phyloP scores from a whole-genome alignment of 2,113 vertebrate species.

The Cyphomyrus discorhynchus region DNA sequence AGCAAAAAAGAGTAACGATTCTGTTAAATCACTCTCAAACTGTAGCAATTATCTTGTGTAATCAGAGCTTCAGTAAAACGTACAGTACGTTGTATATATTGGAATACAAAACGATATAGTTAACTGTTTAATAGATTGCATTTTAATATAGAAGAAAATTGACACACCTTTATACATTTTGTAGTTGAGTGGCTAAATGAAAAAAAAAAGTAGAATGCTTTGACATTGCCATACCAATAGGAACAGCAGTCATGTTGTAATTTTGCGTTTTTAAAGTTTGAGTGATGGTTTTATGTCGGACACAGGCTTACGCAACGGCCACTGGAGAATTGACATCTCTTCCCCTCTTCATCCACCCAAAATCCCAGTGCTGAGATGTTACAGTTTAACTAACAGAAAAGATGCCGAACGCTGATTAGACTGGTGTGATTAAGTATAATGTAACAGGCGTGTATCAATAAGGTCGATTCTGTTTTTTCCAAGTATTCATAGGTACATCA shows the following conservation, averaged over 20 bases:
- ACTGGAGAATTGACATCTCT: background rate
- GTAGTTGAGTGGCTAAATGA: background rate
- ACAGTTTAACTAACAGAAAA: background rate
- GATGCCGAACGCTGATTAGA: background rate
- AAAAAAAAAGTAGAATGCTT: background rate
- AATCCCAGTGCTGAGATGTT: background rate
- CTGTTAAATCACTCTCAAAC: constrained; percentile 71
- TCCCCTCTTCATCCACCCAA: background rate
- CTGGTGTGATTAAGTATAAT: background rate
- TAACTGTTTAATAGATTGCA: background rate
- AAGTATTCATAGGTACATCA: background rate
- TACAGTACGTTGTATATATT: constrained; percentile 15
- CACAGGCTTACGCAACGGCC: background rate
- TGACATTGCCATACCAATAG: background rate
- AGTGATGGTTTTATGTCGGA: background rate
- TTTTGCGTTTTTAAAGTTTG: background rate
- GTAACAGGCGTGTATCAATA: background rate
- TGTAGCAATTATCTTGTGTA: constrained; percentile 71
- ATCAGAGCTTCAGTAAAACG: constrained; percentile 65
- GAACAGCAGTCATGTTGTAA: background rate
- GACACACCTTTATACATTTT: background rate
- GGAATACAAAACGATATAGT: constrained; percentile 32
- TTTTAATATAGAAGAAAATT: background rate
- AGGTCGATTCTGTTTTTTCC: background rate
- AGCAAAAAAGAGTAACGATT: constrained; percentile 70